Evolutionary conservation across 2,888 invertebrate genomes (phyloP).

Genomic region (Diarsia brunnea): DNA sequence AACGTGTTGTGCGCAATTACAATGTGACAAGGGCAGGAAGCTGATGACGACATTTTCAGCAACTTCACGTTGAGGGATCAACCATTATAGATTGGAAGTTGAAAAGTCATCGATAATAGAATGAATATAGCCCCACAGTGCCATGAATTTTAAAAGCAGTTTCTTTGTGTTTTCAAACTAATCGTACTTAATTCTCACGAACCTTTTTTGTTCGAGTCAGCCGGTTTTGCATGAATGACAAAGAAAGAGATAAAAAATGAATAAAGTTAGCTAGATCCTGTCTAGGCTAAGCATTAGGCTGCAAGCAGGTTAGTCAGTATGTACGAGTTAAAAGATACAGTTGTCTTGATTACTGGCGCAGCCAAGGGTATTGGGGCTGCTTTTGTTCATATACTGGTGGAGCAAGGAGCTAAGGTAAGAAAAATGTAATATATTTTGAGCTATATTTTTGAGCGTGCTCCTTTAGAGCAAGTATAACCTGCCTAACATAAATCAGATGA

Average conservation of each 20-base stretch:
- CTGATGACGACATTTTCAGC: background rate
- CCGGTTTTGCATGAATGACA: background rate
- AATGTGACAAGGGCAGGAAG: background rate
- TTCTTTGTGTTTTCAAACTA: background rate
- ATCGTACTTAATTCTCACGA: background rate
- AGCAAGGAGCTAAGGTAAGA: constrained; percentile 18
- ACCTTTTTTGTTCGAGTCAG: background rate
- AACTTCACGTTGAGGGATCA: background rate
- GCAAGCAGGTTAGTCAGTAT: constrained; percentile 4
- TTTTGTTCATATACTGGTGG: constrained; percentile 18
- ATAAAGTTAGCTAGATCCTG: background rate
- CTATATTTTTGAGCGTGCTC: too few relatives aligned
- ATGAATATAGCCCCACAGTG: background rate
- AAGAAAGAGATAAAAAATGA: background rate
- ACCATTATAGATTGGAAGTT: background rate
- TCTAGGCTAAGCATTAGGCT: background rate
- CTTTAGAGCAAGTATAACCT: too few relatives aligned
- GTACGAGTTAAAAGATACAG: constrained; percentile 14
- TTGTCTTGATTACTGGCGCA: constrained; percentile 34
- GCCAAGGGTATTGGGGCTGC: constrained; percentile 24
- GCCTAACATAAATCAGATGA: background rate
- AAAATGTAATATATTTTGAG: background rate
- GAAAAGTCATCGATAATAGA: background rate
- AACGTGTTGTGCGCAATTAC: background rate
- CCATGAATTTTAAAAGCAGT: background rate